These are phyloP conservation scores for Gallinago undulata DNA, from an alignment of 2,113 vertebrate genomes.

Conservation along the genomic window DNA sequence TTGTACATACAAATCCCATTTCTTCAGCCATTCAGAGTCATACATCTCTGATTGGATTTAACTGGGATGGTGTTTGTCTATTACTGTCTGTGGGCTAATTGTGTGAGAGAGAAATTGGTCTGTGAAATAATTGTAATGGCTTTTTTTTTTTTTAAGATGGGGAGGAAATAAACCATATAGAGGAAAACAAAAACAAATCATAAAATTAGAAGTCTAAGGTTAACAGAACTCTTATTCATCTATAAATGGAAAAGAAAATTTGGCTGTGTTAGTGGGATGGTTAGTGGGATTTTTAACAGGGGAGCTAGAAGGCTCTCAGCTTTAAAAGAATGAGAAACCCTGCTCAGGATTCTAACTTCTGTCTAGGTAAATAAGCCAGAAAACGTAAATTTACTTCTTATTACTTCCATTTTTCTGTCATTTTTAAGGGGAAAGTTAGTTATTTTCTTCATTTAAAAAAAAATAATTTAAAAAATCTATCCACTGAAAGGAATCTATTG, in stretches of 20 bases:
- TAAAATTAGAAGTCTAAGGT: not conserved
- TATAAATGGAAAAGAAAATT: not conserved
- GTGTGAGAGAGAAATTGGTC: not conserved
- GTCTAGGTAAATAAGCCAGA: rapidly evolving
- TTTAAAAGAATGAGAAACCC: not conserved
- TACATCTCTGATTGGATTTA: not conserved
- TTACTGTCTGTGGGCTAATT: not conserved
- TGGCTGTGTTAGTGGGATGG: not conserved
- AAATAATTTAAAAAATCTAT: not conserved
- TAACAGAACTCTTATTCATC: not conserved
- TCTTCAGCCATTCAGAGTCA: not conserved
- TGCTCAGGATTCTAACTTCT: not conserved
- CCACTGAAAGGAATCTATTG: not conserved
- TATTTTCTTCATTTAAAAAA: not conserved
- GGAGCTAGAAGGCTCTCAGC: not conserved
- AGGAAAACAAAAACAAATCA: not conserved
- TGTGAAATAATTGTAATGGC: not conserved
- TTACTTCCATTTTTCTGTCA: not conserved
- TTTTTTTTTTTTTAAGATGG: not conserved
- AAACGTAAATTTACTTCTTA: not conserved
- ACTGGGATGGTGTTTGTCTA: rapidly evolving
- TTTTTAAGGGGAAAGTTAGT: not conserved
- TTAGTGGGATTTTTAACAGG: rapidly evolving
- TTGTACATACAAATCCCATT: not conserved
- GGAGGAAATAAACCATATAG: not conserved